These are phyloP conservation scores for Oeneis ivallda DNA, from an alignment of 2,888 invertebrate genomes.

Conservation along the genomic window DNA sequence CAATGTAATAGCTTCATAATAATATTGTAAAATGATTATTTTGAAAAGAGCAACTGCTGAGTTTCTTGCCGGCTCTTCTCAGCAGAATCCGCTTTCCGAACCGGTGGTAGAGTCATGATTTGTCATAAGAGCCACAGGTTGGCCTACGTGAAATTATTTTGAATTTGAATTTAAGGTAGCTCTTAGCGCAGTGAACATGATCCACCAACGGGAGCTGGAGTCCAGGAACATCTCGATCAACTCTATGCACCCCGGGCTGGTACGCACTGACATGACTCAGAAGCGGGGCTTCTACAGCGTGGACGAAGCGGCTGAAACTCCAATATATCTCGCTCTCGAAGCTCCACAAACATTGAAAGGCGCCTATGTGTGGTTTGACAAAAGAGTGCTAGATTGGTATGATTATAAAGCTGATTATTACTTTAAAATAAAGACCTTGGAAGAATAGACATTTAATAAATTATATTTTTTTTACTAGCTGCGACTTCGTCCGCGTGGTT, in stretches of 20 bases:
- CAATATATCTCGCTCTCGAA: conserved; percentile 76
- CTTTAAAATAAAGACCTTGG: conserved; percentile 4
- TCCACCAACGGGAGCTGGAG: conserved; percentile 83
- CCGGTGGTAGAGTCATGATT: too few species aligned
- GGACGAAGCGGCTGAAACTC: conserved; percentile 80
- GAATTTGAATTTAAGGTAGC: too few species aligned
- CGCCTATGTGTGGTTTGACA: conserved; percentile 83
- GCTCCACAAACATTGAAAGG: conserved; percentile 80
- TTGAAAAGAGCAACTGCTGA: too few species aligned
- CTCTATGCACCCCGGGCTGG: conserved; percentile 87
- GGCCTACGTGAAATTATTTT: too few species aligned
- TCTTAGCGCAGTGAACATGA: conserved; percentile 83
- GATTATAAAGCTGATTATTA: conserved; percentile 32
- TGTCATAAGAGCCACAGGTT: too few species aligned
- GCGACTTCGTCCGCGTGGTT: too few species aligned
- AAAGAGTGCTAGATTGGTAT: conserved; percentile 80
- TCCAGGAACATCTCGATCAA: conserved; percentile 82
- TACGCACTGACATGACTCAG: conserved; percentile 88
- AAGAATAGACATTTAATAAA: background rate
- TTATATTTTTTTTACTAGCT: too few species aligned
- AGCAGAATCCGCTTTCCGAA: too few species aligned
- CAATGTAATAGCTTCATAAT: too few species aligned
- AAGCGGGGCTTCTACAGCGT: conserved; percentile 80
- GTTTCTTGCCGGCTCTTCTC: too few species aligned
- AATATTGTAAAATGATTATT: too few species aligned